Evolutionary conservation across 2,797 vertebrate species (phyloP).

Genomic region (Chrosomus eos): DNA sequence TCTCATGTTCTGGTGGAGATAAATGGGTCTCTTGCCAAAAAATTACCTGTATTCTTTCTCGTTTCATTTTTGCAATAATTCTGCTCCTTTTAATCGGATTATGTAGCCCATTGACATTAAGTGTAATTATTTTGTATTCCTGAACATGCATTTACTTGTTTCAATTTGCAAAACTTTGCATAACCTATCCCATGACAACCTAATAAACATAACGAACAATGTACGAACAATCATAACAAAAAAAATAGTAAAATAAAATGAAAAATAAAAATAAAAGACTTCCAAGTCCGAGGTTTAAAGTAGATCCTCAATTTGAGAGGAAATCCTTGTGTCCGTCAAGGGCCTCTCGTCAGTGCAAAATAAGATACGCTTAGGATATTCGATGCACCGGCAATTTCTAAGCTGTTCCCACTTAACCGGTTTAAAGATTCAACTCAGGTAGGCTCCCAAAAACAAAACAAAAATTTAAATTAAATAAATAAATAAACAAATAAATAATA

Average conservation of each 20-base stretch:
- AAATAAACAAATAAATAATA: too few species aligned
- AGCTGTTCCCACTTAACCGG: too few species aligned
- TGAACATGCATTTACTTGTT: neutral
- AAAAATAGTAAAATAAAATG: neutral
- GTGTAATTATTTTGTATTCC: neutral
- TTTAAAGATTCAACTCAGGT: too few species aligned
- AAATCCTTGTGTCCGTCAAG: neutral
- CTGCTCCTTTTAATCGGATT: neutral
- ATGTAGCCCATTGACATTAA: neutral
- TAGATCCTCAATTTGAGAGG: neutral
- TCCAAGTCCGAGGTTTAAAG: neutral
- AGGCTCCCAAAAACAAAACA: too few species aligned
- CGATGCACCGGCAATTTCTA: too few species aligned
- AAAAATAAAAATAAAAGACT: neutral
- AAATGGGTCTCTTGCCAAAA: neutral
- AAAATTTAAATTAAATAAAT: too few species aligned
- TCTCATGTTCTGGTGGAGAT: neutral
- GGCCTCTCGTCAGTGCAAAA: constrained; percentile 10
- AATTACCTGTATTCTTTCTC: neutral
- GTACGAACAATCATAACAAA: neutral
- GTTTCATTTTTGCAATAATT: neutral
- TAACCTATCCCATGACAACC: neutral
- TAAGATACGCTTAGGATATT: neutral
- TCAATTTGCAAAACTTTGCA: neutral
- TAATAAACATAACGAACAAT: neutral